Base-by-base conservation (phyloP, 2,888 invertebrate genomes). In the Bellardia bayeri region DNA sequence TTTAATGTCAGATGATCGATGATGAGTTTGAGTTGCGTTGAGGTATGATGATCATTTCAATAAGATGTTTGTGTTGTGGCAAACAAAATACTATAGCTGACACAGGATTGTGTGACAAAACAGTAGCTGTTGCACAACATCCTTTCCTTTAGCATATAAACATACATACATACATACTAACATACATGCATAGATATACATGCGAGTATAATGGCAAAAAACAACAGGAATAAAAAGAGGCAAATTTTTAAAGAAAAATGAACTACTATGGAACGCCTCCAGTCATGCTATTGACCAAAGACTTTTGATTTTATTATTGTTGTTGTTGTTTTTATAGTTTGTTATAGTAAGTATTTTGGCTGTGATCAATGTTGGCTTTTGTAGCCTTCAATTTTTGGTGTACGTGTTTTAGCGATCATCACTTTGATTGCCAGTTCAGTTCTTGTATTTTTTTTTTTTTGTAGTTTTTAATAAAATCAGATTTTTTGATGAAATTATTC, bases 391-490 rank as follows among this genome's bases (percentile, higher is more conserved):
- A 85, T 85, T 85, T 87, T 76, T 64, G 66, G 61, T 75, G 85
- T 74, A 89, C 89, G 89, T 89, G 89, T 89, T 87, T 86, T 81
- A 72, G 89, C 87, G 89, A 89, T 89, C 89, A 89, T 87, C 89
- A 88, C 87, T 87, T 88, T 88, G 88, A 88, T 88, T 89, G 83
- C 82, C 74, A 85, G 87, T 81, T 85, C 82, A 63, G 64, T 82
- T 75, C 68, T 83, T 78, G 45, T 45, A 30, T 16, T 56, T 61
- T n/a, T n/a, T 69, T 71, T 16, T 54, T n/a, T n/a, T n/a, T n/a
- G n/a, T 71, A 30, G 45, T 69, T 82, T 85, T 86, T 83, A 85
- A 87, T 79, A 85, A 87, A 87, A 85, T 85, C 87, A 84, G 84
- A 82, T 84, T 87, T 86, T 86, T 87, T 86, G 82, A 84, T 82